Evolutionary conservation across 2,888 invertebrate species (phyloP), one percentile per base, ranked within the genome.

Genomic region (Eilema griseolum): DNA sequence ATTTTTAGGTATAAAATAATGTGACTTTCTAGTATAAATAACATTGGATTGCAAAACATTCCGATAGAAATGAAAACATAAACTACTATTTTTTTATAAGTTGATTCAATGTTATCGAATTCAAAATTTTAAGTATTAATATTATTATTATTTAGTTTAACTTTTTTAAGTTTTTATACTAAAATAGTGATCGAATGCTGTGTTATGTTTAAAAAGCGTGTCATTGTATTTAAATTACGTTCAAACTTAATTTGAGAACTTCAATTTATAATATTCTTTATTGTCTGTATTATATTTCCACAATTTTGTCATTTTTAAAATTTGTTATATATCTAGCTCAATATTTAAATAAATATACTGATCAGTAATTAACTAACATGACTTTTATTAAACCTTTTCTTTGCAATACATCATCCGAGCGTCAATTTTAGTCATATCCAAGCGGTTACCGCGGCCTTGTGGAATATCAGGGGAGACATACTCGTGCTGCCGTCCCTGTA

Each of bases 121-220:
- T 83, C 76, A 81, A 83, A 83, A 83, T 83, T 84, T 41, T 75
- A 75, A 80, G 78, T 83, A 82, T 82, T 82, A 80, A 74, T 16
- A 16, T 41, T 70, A 62, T 23, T 67, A 75, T 37, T 72, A 82
- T 77, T 71, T 80, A 76, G 69, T 75, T 61, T 78, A 81, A 73
- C 74, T 73, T 83, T 86, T 83, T 87, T 86, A 86, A 88, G 77
- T 78, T 85, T 77, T 84, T 79, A 72, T 76, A 74, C 83, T 76
- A 73, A 76, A 82, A 85, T 86, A 86, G 89, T 92, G 89, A 90
- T 90, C 86, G 88, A 89, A 87, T 88, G 89, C 91, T 91, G 92
- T 91, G 91, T 90, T 91, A 89, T 82, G 83, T 85, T 87, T 85
- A 83, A 75, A 83, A 60, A 86, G 82, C 83, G 81, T 85, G 83